These are phyloP conservation scores for Heteromormyrus szaboi DNA, from an alignment of 2,797 vertebrate species.

Conservation along the genomic window DNA sequence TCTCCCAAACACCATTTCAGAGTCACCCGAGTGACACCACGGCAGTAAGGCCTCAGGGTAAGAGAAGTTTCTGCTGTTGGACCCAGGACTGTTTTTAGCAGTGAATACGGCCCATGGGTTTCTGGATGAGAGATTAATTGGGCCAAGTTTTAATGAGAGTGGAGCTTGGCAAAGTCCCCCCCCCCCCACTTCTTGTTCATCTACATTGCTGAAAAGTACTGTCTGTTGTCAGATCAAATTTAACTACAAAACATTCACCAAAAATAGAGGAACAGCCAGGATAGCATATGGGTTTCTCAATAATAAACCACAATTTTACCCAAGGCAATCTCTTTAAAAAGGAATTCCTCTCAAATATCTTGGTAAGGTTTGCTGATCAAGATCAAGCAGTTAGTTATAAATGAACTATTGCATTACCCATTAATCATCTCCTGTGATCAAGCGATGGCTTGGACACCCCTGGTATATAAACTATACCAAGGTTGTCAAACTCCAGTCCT, in stretches of 20 bases:
- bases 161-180: not conserved
- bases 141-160: not conserved
- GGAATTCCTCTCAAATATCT: not conserved
- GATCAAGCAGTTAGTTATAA: not conserved
- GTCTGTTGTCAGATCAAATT: not conserved
- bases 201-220: not conserved
- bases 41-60: not conserved
- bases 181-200: not conserved
- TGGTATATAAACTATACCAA: not conserved
- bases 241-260: not conserved
- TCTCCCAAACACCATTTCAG: slow-evolving; percentile 7
- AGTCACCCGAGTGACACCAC: not conserved
- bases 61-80: not conserved
- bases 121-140: slow-evolving; percentile 4
- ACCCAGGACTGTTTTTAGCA: not conserved
- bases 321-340: not conserved
- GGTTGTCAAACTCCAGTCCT: not conserved
- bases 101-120: not conserved
- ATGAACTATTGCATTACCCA: not conserved
- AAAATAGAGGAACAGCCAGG: not conserved
- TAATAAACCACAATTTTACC: not conserved
- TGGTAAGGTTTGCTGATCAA: not conserved
- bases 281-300: not conserved
- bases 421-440: not conserved
- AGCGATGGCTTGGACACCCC: not conserved